A percentile compares a stretch with the other conserved stretches of the same genome.
These are phyloP conservation scores for Aegotheles bennettii DNA, from an alignment of 2,113 vertebrate species.

Conservation along the genomic window DNA sequence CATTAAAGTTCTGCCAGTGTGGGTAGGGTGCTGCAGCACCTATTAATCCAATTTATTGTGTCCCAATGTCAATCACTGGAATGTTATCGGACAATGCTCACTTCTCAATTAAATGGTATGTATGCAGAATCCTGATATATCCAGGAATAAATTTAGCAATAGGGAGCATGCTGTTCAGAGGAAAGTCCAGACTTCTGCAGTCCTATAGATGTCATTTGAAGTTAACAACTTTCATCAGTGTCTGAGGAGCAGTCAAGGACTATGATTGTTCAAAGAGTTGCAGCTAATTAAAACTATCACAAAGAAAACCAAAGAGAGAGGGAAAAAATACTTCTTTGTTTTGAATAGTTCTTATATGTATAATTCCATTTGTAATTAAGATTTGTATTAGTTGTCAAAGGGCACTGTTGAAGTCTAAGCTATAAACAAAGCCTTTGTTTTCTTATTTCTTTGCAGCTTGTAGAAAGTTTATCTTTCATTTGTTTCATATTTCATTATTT, in stretches of 20 bases:
- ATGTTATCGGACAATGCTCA: constrained; percentile 4
- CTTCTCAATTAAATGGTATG: neutral
- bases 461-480: constrained; percentile 71
- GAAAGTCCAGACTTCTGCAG: constrained; percentile 4
- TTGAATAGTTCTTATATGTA: constrained; percentile 59
- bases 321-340: constrained; percentile 38
- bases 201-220: constrained; percentile 47
- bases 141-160: constrained; percentile 6
- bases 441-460: constrained; percentile 59
- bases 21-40: neutral
- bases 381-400: constrained; percentile 57
- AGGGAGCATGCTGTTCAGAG: neutral
- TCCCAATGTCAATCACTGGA: constrained; percentile 31
- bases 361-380: constrained; percentile 73
- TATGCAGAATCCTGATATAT: neutral
- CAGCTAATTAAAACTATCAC: constrained; percentile 67
- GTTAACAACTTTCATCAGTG: constrained; percentile 48
- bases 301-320: constrained; percentile 35
- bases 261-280: constrained; percentile 45
- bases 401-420: constrained; percentile 56
- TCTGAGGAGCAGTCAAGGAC: constrained; percentile 44
- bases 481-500: constrained; percentile 71
- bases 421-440: constrained; percentile 68
- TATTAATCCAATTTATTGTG: constrained; percentile 53
- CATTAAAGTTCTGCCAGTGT: neutral